Evolutionary conservation across 2,797 vertebrate genomes (phyloP).

Genomic region (Enteromius afrohamiltoni): DNA sequence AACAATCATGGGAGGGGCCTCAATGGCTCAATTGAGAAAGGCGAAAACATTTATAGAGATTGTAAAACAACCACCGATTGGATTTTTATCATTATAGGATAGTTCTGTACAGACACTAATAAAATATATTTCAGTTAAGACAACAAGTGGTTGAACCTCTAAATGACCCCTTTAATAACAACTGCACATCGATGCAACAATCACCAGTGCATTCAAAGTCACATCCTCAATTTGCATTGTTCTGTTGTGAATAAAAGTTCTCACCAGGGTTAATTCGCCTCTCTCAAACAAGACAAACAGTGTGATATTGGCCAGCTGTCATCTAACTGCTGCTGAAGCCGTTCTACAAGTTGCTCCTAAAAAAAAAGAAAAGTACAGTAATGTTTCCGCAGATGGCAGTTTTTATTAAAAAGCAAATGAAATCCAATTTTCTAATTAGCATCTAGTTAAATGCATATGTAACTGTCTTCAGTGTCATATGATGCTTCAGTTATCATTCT

Average conservation of each 20-base stretch:
- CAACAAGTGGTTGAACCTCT: no score
- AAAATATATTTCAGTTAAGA: no score
- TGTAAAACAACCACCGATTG: no score
- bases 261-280: constrained; percentile 1
- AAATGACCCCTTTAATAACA: neutral
- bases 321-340: neutral
- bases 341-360: constrained; percentile 15
- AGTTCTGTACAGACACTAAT: no score
- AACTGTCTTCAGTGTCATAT: neutral
- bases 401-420: neutral
- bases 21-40: no score
- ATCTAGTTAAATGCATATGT: neutral
- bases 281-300: neutral
- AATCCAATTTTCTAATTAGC: neutral
- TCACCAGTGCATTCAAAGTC: neutral
- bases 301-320: constrained; percentile 34
- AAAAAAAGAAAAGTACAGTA: constrained; percentile 7
- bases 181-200: constrained; percentile 13
- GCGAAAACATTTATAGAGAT: no score
- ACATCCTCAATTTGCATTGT: neutral
- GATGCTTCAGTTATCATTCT: neutral
- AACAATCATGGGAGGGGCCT: no score
- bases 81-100: no score
- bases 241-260: constrained; percentile 7
- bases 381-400: neutral